Evolutionary conservation across 2,888 invertebrate species (phyloP), one percentile per base, ranked within the genome.

Genomic region (Bombylius major): DNA sequence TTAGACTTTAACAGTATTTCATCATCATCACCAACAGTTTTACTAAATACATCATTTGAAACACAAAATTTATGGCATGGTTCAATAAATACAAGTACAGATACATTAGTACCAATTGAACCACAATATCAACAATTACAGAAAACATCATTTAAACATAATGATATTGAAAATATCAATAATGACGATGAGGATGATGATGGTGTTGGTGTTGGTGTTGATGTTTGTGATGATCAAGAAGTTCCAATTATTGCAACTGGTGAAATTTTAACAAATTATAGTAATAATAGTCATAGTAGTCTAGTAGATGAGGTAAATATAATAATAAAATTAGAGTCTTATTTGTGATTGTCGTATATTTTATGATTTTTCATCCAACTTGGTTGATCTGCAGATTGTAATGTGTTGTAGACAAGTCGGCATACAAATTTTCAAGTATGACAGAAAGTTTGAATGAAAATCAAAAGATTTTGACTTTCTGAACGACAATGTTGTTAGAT

Each of bases 11-110:
- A 42, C 11, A 11, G 39, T 11, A 42, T 42, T 42, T 11, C 8
- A 42, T 11, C 39, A 11, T 11, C 39, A 11, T 42, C 39, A 42
- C 39, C 39, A 11, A 8, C 36, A 36, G 11, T 42, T 5, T 3
- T 42, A 42, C 11, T 42, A 42, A 42, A 42, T 42, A 11, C 11
- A 11, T 42, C 39, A 7, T 11, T 4, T 11, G 9, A 42, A 42
- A 5, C 39, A 11, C 39, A 42, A 42, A 50, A 39, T 50, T 34
- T 13, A 39, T 69, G 68, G 69, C 66, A 69, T 63, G 69, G 69
- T 39, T 68, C 67, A 23, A 64, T 71, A 50, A 77, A 78, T 64
- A 78, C 77, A 44, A 79, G 79, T 65, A 78, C 79, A 47, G 79
- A 79, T 61, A 79, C 79, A 14, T 65, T 79, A 59, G 77, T 76